Evolutionary conservation across 2,113 vertebrate genomes (phyloP).

Genomic region (Chamaea fasciata): DNA sequence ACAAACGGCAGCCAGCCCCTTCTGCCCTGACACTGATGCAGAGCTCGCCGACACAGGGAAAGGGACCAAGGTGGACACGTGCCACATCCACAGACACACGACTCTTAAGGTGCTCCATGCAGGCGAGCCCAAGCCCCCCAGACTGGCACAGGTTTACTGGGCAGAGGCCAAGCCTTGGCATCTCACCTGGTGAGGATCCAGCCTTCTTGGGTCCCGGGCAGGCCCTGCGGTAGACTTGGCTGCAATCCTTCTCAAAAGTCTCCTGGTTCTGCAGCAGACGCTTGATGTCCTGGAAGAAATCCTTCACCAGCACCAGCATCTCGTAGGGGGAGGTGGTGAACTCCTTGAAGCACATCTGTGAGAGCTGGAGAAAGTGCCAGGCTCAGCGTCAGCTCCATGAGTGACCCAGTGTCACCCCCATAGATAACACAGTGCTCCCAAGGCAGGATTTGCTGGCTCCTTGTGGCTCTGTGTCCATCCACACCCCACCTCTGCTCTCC

Average conservation of each 20-base stretch:
- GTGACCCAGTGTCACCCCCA: fast-evolving
- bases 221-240: conserved; percentile 10
- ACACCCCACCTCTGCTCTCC: not conserved
- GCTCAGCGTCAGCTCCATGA: not conserved
- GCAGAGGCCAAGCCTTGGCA: not conserved
- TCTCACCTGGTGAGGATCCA: conserved; percentile 38
- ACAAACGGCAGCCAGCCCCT: not conserved
- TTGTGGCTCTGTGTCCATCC: fast-evolving
- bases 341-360: conserved; percentile 51
- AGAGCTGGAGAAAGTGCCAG: not conserved
- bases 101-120: conserved; percentile 21
- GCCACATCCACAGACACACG: not conserved
- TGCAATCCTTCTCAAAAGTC: conserved; percentile 69
- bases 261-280: conserved; percentile 38
- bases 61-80: not conserved
- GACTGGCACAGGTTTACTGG: not conserved
- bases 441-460: not conserved
- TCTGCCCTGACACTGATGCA: not conserved
- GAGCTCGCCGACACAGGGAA: not conserved
- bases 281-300: conserved; percentile 67
- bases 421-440: fast-evolving
- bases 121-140: not conserved
- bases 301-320: conserved; percentile 70
- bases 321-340: conserved; percentile 60
- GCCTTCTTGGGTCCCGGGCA: conserved; percentile 23